These are phyloP conservation scores for Drosophila subobscura DNA, from an alignment of 1,140 invertebrate species.

Conservation along the genomic window DNA sequence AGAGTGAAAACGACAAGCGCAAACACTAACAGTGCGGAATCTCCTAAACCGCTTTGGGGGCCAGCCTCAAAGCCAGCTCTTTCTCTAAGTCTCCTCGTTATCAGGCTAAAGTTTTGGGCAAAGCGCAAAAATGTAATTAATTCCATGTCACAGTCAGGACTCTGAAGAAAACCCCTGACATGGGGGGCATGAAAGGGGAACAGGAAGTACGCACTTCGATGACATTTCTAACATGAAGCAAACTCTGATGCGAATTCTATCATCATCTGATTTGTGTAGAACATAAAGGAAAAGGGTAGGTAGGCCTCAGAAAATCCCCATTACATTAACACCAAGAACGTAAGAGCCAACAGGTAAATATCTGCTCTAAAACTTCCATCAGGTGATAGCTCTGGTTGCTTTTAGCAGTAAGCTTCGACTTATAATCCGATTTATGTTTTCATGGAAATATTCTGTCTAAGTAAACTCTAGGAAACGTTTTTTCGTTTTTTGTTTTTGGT, in stretches of 20 bases:
- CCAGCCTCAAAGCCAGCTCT: constrained; percentile 11
- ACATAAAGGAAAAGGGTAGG: no score
- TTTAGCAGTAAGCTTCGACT: neutral
- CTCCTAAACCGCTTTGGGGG: constrained; percentile 37
- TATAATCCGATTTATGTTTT: constrained; percentile 31
- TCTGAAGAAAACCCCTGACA: neutral
- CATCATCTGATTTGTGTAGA: no score
- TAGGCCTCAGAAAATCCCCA: no score
- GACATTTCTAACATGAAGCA: constrained; percentile 17
- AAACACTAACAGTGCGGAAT: constrained; percentile 25
- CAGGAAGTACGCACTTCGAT: constrained; percentile 17
- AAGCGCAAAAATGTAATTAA: constrained; percentile 50
- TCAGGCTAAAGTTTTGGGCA: no score
- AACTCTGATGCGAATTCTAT: no score
- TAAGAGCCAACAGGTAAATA: no score
- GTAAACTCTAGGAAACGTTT: neutral
- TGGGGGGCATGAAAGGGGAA: no score
- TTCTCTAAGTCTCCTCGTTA: neutral
- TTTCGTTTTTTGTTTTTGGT: constrained; percentile 7
- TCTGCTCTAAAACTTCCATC: neutral
- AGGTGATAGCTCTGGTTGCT: constrained; percentile 3
- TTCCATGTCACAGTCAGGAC: constrained; percentile 45
- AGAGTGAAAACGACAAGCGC: constrained; percentile 40
- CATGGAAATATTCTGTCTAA: neutral
- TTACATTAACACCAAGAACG: no score